phyloP scores from a whole-genome alignment of 2,113 vertebrate species.

The Sylvia atricapilla region DNA sequence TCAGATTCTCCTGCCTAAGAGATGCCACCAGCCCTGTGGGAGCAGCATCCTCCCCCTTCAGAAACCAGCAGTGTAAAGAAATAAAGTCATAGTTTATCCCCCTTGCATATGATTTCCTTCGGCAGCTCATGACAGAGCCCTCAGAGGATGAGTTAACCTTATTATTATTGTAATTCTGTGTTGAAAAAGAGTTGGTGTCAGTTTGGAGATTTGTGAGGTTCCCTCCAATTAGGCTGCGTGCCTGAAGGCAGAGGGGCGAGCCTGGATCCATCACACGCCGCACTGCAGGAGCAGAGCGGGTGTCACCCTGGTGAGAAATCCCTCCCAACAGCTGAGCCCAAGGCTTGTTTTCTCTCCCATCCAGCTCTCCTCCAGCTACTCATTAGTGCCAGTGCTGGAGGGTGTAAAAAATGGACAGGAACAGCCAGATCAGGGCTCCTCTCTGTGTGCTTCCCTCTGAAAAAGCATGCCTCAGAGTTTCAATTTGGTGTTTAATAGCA shows the following conservation, averaged over 20 bases:
- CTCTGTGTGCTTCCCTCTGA: neutral
- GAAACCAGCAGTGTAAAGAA: neutral
- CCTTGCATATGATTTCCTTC: neutral
- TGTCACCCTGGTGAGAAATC: neutral
- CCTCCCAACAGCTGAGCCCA: neutral
- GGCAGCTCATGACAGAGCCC: slow-evolving; percentile 5
- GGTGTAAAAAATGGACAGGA: neutral
- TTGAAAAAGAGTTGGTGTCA: neutral
- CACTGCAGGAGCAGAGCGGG: rapidly evolving
- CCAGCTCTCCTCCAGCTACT: neutral
- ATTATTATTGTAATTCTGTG: slow-evolving; percentile 29
- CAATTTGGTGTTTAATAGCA: neutral
- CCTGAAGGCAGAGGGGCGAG: neutral
- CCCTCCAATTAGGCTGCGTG: neutral
- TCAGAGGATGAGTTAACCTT: slow-evolving; percentile 23
- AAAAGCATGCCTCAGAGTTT: neutral
- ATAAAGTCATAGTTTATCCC: neutral
- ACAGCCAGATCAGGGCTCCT: neutral
- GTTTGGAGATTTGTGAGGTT: slow-evolving; percentile 20
- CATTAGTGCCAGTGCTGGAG: neutral
- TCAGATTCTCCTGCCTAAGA: neutral
- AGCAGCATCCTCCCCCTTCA: neutral
- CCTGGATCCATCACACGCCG: neutral
- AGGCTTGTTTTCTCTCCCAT: neutral
- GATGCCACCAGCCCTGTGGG: neutral